Percentiles rank a stretch among this genome's conserved stretches.
phyloP scores from a whole-genome alignment of 2,797 vertebrate species.

The Ciconia nigra region DNA sequence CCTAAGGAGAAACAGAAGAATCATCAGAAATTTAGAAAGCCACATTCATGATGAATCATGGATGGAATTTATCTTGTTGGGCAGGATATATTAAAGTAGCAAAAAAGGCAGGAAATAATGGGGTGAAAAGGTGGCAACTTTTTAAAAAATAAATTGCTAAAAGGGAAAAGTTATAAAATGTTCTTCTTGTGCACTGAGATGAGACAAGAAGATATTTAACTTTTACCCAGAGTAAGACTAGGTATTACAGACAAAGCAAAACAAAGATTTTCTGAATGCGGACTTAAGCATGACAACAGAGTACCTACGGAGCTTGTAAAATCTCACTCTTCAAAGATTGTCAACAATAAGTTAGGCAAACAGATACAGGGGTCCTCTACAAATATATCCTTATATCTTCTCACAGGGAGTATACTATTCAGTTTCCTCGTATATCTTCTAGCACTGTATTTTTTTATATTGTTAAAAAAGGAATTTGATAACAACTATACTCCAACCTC shows the following conservation, averaged over 20 bases:
- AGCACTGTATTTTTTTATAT: neutral
- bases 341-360: neutral
- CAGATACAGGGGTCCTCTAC: neutral
- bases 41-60: neutral
- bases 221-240: neutral
- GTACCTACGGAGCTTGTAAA: neutral
- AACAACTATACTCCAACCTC: neutral
- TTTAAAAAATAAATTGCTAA: neutral
- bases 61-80: neutral
- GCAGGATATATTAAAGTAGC: neutral
- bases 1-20: neutral
- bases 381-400: neutral
- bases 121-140: neutral
- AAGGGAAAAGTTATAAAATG: neutral
- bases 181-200: neutral
- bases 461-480: neutral
- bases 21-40: neutral
- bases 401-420: neutral
- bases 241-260: neutral
- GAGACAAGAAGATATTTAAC: neutral
- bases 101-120: neutral
- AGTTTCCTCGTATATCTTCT: neutral
- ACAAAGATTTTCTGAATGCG: neutral
- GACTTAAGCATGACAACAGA: neutral
- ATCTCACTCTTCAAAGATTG: neutral